Percentiles rank a stretch among this genome's conserved stretches.
These are phyloP conservation scores for Semotilus atromaculatus DNA, from an alignment of 2,797 vertebrate species.

Conservation along the genomic window DNA sequence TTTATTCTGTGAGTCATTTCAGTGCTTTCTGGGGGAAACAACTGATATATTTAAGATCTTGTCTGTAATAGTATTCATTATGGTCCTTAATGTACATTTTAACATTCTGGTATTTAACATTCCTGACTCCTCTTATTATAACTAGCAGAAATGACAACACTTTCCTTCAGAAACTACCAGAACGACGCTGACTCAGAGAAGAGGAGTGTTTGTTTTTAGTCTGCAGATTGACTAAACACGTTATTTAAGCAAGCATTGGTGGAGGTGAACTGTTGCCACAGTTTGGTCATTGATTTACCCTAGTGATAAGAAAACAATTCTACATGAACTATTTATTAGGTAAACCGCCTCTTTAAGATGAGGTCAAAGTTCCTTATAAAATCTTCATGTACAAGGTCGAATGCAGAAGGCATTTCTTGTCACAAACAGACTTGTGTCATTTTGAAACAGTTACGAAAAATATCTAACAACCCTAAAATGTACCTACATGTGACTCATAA, in stretches of 20 bases:
- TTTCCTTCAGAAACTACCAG: slow-evolving; percentile 59
- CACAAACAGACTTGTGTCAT: slow-evolving; percentile 33
- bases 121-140: slow-evolving; percentile 61
- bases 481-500: not conserved
- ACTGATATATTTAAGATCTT: not conserved
- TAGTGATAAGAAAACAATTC: slow-evolving; percentile 49
- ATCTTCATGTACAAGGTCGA: slow-evolving; percentile 32
- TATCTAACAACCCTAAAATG: slow-evolving; percentile 23
- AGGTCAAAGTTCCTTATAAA: slow-evolving; percentile 35
- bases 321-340: slow-evolving; percentile 23
- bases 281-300: slow-evolving; percentile 25
- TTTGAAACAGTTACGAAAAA: not conserved
- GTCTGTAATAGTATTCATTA: not conserved
- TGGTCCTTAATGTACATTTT: not conserved
- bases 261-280: slow-evolving; percentile 39
- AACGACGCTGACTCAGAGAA: slow-evolving; percentile 41
- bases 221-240: slow-evolving; percentile 52
- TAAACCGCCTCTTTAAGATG: slow-evolving; percentile 20
- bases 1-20: not conserved
- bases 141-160: slow-evolving; percentile 65
- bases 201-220: slow-evolving; percentile 67
- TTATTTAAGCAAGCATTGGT: slow-evolving; percentile 44
- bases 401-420: slow-evolving; percentile 56
- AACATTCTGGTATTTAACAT: slow-evolving; percentile 53
- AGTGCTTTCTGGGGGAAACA: not conserved